Base-by-base conservation (phyloP, 2,797 vertebrate species). In the Galagoides demidoff region DNA sequence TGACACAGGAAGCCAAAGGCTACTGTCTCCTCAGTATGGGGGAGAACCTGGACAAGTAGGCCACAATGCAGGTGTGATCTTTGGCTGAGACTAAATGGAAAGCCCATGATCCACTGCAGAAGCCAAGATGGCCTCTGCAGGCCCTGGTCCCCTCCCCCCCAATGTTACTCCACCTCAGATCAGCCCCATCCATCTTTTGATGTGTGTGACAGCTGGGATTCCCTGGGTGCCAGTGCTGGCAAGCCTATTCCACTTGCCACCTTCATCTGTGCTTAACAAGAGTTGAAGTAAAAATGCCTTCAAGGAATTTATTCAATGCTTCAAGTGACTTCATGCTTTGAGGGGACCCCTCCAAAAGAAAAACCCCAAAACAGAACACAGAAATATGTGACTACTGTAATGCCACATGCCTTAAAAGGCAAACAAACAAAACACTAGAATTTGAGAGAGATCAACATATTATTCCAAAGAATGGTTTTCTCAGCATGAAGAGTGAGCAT, bases 251-350 rank as follows among this genome's bases (percentile, higher is more conserved):
- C 17, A 92, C 43, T 84, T 49, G n/a, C 78, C 52, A 84, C 37
- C 79, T 94, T 83, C 61, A 85, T 88, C 29, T 93, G 73, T 59
- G 59, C 52, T 79, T 68, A 70, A 82, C 22, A 88, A 89, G 81
- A 74, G 37, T 25, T 52, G 11, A 93, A 78, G 68, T 55, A 70
- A 96, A 96, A 94, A 95, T 22, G 73, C 19, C 57, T 89, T 91
- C 14, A n/a, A 29, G 34, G 49, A 93, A 83, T 9, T 96, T 87
- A 94, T 29, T 45, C 79, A 52, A 59, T 39, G 43, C 43, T 92
- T 82, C 74, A 93, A 78, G 8, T 96, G 77, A 94, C 31, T 76
- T 70, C 52, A 52, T n/a, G 43, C 55, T 92, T 82, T 85, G 66
- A 92, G 59, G 23, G 17, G 20, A 77, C 27, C 68, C 13, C 22